Base-by-base conservation (phyloP, 2,797 vertebrate species). In the Danio jaintianensis region DNA sequence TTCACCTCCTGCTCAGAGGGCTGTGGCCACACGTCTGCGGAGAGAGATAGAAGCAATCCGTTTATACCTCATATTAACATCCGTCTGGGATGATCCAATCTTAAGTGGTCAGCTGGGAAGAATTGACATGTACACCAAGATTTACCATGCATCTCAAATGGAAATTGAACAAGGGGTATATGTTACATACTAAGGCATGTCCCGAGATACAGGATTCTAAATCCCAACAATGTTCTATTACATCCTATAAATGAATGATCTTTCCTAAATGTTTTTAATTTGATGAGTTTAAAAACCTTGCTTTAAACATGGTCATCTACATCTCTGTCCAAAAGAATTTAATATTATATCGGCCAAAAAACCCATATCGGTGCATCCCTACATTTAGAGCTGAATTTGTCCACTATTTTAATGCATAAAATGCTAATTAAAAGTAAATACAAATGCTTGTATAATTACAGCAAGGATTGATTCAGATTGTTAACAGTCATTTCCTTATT, bases 1-100 rank as follows among this genome's bases (percentile, higher is more conserved):
- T 96, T 95, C 90, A 98, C 96, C 90, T 98, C 97, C 90, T 95
- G 94, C 88, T 91, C 93, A 87, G 92, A 92, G 80, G 92, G 90
- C 93, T 93, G 93, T 87, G 93, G 89, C 95, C 95, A 96, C 89
- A 93, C 94, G 91, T 96, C 95, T 95, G 94, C 48, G 18, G 36
- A 59, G 76, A 81, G 45, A 81, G 92, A 93, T 94, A 47, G n/a
- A 56, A 52, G 36, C 13, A 29, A 53, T 63, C 43, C 0, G 10
- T 52, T 71, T 72, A 64, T 42, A 63, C 68, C 68, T 47, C 45
- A 22, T 48, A 29, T 56, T 67, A 56, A 77, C 58, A 53, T 79
- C 58, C 16, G 59, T 20, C 16, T 71, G 0, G 45, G n/a, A 40
- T n/a, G 48, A 62, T 71, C 43, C 3, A 13, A 69, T 70, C 47